phyloP scores from a whole-genome alignment of 2,888 invertebrate genomes.

The Chymomyza procnemis region DNA sequence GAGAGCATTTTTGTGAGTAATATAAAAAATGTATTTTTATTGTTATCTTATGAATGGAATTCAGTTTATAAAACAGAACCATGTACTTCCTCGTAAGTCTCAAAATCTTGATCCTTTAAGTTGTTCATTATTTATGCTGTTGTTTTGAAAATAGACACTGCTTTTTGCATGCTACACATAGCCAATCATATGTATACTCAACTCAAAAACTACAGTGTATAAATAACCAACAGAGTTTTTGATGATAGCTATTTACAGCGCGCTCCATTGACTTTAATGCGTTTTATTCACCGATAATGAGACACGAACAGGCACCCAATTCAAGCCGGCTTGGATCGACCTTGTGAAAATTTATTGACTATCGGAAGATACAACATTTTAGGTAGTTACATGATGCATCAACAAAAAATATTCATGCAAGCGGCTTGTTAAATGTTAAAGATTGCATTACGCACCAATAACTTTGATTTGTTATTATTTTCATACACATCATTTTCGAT shows the following conservation, averaged over 20 bases:
- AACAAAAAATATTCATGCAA: slow-evolving; percentile 5
- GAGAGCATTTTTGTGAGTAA: too few relatives aligned
- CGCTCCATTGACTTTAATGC: slow-evolving; percentile 39
- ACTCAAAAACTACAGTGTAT: neutral
- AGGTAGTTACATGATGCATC: slow-evolving; percentile 12
- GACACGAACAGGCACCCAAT: slow-evolving; percentile 26
- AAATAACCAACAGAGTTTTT: neutral
- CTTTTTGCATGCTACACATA: neutral
- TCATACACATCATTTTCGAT: neutral
- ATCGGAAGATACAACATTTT: slow-evolving; percentile 9
- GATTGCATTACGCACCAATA: slow-evolving; percentile 24
- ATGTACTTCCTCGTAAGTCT: too few relatives aligned
- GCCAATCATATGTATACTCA: neutral
- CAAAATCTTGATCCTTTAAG: too few relatives aligned
- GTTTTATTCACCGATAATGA: slow-evolving; percentile 54
- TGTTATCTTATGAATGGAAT: too few relatives aligned
- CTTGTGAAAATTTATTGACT: slow-evolving; percentile 21
- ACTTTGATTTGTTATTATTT: slow-evolving; percentile 23
- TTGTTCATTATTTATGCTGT: too few relatives aligned
- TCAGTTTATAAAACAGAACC: too few relatives aligned
- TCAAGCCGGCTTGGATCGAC: slow-evolving; percentile 17
- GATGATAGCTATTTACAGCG: neutral
- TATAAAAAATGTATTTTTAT: too few relatives aligned
- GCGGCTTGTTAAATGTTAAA: slow-evolving; percentile 14
- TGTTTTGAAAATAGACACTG: too few relatives aligned